Conservation (phyloP, 1,140 invertebrate genomes). For the Anoplophora glabripennis region DNA sequence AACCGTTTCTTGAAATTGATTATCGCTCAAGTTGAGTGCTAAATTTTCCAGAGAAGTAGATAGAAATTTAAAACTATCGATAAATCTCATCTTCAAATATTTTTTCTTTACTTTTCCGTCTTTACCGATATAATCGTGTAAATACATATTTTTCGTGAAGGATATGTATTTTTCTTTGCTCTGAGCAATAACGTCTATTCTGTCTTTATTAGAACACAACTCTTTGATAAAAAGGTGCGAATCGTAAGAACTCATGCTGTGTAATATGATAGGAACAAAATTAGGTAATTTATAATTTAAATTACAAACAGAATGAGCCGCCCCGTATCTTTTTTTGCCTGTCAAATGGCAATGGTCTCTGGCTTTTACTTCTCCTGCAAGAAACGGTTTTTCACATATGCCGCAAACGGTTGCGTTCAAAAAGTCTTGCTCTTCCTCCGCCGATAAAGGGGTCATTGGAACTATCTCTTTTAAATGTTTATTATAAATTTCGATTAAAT, state of each 20-base stretch:
- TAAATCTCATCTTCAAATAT: slow-evolving; percentile 35
- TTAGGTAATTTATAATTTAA: slow-evolving; percentile 37
- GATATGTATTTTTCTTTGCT: slow-evolving; percentile 44
- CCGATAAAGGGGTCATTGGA: no score
- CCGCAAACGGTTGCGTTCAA: no score
- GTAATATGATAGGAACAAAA: slow-evolving; percentile 46
- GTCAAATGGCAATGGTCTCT: slow-evolving; percentile 40
- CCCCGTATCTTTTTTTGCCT: slow-evolving; percentile 32
- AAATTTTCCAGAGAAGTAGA: slow-evolving; percentile 27
- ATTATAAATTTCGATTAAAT: no score
- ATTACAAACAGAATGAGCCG: slow-evolving; percentile 42
- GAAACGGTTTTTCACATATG: slow-evolving; percentile 30
- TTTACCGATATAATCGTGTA: slow-evolving; percentile 15
- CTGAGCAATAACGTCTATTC: slow-evolving; percentile 44
- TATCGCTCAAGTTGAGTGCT: neutral
- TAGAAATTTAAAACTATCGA: slow-evolving; percentile 43
- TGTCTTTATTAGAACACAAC: slow-evolving; percentile 30
- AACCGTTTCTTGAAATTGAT: slow-evolving; percentile 12
- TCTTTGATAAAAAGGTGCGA: slow-evolving; percentile 38
- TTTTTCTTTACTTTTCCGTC: slow-evolving; percentile 10
- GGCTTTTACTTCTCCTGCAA: slow-evolving; percentile 26
- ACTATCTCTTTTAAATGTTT: no score
- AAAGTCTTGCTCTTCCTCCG: no score
- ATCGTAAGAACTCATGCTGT: slow-evolving; percentile 20
- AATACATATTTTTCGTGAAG: slow-evolving; percentile 29